Evolutionary conservation across 2,113 vertebrate species (phyloP).

Genomic region (Orycteropus afer): DNA sequence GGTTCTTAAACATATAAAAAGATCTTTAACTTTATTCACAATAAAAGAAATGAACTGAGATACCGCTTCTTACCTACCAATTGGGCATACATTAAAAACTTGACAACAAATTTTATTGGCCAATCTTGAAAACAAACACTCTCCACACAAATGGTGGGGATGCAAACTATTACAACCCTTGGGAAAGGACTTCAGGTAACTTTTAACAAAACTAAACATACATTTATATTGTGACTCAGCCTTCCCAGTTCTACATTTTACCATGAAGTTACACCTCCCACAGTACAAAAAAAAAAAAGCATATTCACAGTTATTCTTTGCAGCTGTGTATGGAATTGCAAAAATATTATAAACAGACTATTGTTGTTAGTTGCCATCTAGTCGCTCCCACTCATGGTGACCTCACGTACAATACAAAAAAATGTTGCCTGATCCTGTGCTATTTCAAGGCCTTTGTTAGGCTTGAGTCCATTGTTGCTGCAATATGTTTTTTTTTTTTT

Average conservation of each 20-base stretch:
- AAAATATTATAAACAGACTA: not conserved
- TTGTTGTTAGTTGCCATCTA: not conserved
- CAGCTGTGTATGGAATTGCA: not conserved
- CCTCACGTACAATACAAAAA: not conserved
- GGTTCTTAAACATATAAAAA: too few relatives aligned
- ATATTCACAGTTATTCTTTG: not conserved
- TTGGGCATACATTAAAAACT: not conserved
- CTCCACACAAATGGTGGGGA: not conserved
- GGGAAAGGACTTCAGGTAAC: not conserved
- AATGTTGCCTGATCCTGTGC: not conserved
- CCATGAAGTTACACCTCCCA: not conserved
- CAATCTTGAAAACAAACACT: not conserved
- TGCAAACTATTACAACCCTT: not conserved
- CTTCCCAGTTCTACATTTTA: not conserved
- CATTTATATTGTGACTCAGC: not conserved
- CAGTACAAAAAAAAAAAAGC: not conserved
- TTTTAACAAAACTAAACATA: not conserved
- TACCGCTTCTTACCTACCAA: not conserved
- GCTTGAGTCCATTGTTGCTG: not conserved
- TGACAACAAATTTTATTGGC: not conserved
- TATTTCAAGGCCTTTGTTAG: not conserved
- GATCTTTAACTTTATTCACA: not conserved
- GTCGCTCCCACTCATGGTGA: not conserved
- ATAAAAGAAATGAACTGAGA: not conserved
- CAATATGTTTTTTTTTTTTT: too few relatives aligned